Percentiles rank a stretch among this genome's conserved stretches.
phyloP scores from a whole-genome alignment of 2,888 invertebrate genomes.

The Philereme vetulata region DNA sequence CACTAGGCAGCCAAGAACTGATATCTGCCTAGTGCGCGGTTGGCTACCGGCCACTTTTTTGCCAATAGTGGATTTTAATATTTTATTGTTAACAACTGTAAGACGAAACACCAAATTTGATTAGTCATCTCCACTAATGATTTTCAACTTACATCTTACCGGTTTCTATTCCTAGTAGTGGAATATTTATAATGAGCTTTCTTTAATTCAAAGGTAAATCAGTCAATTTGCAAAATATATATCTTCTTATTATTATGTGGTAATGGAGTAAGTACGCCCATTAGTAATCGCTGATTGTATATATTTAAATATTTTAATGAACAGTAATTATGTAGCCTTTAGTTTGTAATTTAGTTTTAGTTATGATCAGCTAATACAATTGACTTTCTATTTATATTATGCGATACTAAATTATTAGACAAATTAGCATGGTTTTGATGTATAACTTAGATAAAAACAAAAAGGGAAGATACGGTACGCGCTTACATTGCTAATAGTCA shows the following conservation, averaged over 20 bases:
- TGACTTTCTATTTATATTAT: conserved; percentile 73
- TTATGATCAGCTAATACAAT: conserved; percentile 56
- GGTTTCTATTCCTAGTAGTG: conserved; percentile 14
- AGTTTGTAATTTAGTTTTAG: conserved; percentile 57
- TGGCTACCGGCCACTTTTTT: neutral
- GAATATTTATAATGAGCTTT: conserved; percentile 17
- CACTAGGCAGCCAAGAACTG: no score
- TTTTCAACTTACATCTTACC: conserved; percentile 11
- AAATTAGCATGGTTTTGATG: conserved; percentile 56
- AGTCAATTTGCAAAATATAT: conserved; percentile 46
- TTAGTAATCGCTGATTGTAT: conserved; percentile 25
- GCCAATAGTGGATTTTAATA: conserved; percentile 4
- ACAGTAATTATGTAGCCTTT: conserved; percentile 65
- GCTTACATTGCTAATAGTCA: no score
- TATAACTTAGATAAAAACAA: no score
- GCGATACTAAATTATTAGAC: conserved; percentile 55
- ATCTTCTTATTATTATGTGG: conserved; percentile 37
- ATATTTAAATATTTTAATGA: conserved; percentile 60
- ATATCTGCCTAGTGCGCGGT: no score
- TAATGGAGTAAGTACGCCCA: conserved; percentile 36
- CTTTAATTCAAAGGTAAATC: conserved; percentile 31
- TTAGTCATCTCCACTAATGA: conserved; percentile 18
- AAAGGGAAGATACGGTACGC: no score
- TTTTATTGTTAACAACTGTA: conserved; percentile 48
- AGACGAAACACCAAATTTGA: conserved; percentile 62